A percentile compares a stretch with the other conserved stretches of the same genome.
Evolutionary conservation across 2,797 vertebrate genomes (phyloP).

Genomic region (Tarsius wallacei): DNA sequence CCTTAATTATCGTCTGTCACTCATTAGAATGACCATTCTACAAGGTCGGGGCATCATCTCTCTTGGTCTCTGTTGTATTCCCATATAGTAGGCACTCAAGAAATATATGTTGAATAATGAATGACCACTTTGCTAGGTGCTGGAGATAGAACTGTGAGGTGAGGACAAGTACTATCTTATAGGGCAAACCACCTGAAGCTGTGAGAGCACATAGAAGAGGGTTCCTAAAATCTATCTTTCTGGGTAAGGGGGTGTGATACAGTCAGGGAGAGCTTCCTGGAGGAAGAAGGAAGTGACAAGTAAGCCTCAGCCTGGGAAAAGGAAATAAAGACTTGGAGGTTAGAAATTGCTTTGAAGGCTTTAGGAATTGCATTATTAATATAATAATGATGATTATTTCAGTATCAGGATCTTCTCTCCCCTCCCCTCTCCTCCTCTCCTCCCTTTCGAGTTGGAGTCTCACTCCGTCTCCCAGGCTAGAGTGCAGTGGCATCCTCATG

Average conservation of each 20-base stretch:
- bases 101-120: background rate
- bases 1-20: slow-evolving; percentile 5
- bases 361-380: background rate
- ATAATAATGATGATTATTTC: background rate
- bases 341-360: background rate
- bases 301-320: background rate
- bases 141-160: background rate
- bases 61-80: background rate
- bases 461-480: too few relatives aligned
- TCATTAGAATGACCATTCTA: background rate
- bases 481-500: too few relatives aligned
- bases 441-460: too few relatives aligned
- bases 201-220: background rate
- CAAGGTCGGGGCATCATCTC: background rate
- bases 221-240: background rate
- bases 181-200: background rate
- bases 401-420: too few relatives aligned
- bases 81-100: background rate
- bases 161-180: background rate
- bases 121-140: background rate
- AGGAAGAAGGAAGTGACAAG: background rate
- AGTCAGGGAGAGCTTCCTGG: slow-evolving; percentile 20
- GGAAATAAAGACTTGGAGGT: background rate
- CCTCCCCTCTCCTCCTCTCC: too few relatives aligned
- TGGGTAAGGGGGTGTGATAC: background rate